phyloP scores from a whole-genome alignment of 2,888 invertebrate species.

The Cerceris rybyensis region DNA sequence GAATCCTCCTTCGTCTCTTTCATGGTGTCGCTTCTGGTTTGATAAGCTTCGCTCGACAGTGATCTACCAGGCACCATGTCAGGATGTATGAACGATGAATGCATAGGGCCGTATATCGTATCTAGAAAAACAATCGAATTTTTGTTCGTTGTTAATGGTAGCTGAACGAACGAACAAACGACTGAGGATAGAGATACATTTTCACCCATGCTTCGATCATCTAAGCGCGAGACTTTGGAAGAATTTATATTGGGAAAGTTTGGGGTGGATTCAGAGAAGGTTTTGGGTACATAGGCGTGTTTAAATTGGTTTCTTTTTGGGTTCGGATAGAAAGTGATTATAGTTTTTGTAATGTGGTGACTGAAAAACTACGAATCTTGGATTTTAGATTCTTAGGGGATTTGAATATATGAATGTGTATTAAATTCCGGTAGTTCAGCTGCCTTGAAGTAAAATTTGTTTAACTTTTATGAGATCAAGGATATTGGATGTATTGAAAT shows the following conservation, averaged over 20 bases:
- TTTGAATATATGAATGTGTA: too few species aligned
- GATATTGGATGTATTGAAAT: too few species aligned
- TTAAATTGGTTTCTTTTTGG: too few species aligned
- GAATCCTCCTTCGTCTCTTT: slow-evolving; percentile 49
- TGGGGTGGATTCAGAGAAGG: neutral
- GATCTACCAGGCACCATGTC: slow-evolving; percentile 42
- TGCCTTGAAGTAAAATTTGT: too few species aligned
- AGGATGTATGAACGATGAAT: slow-evolving; percentile 47
- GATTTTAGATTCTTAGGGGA: too few species aligned
- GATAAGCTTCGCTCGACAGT: slow-evolving; percentile 43
- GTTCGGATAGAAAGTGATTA: too few species aligned
- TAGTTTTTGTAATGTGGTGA: too few species aligned
- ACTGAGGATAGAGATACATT: slow-evolving; percentile 46
- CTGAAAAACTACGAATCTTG: too few species aligned
- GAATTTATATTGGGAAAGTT: neutral
- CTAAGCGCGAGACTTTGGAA: slow-evolving; percentile 16
- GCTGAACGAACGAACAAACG: slow-evolving; percentile 18
- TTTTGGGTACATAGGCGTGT: neutral
- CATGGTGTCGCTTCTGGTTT: slow-evolving; percentile 34
- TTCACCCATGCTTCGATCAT: slow-evolving; percentile 52
- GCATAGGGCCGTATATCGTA: slow-evolving; percentile 56
- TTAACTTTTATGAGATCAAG: too few species aligned
- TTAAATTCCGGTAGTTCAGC: too few species aligned
- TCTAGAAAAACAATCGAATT: slow-evolving; percentile 67
- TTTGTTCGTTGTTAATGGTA: slow-evolving; percentile 46